These are phyloP conservation scores for Seira ritae DNA, from an alignment of 2,888 invertebrate species.

Conservation along the genomic window DNA sequence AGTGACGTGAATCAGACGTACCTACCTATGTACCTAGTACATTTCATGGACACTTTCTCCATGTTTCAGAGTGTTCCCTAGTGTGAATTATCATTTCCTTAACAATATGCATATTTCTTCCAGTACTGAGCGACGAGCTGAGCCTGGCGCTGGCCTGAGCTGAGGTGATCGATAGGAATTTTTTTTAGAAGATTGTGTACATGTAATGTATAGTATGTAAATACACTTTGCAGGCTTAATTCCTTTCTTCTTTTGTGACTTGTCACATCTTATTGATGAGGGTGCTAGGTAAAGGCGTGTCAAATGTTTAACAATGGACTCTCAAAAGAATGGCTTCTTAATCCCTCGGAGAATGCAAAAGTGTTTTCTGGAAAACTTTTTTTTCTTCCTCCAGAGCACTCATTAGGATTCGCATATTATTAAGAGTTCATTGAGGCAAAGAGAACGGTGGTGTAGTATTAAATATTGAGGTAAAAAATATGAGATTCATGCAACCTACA, in stretches of 20 bases:
- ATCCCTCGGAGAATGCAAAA: conserved; percentile 60
- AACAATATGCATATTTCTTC: not conserved
- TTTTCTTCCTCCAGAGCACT: no score
- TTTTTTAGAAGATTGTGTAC: not conserved
- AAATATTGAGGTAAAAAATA: not conserved
- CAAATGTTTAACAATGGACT: conserved; percentile 67
- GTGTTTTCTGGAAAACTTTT: conserved; percentile 43
- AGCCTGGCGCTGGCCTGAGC: no score
- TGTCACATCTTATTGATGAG: conserved; percentile 57
- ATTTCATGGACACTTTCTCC: not conserved
- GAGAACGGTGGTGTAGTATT: conserved; percentile 8
- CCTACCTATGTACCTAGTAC: no score
- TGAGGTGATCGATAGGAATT: not conserved
- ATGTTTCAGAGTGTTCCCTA: conserved; percentile 14
- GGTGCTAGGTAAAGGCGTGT: conserved; percentile 73
- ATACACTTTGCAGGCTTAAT: no score
- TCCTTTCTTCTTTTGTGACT: conserved; percentile 41
- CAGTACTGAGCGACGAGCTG: no score
- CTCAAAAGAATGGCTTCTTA: conserved; percentile 70
- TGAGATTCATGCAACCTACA: not conserved
- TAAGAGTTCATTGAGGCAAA: conserved; percentile 55
- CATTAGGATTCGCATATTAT: conserved; percentile 71
- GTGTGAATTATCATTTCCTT: conserved; percentile 59
- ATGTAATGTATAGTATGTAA: no score
- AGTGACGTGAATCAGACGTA: no score